Evolutionary conservation across 2,888 invertebrate genomes (phyloP), one percentile per base, ranked within the genome.

Genomic region (Imbricaverruca yamaguchii): DNA sequence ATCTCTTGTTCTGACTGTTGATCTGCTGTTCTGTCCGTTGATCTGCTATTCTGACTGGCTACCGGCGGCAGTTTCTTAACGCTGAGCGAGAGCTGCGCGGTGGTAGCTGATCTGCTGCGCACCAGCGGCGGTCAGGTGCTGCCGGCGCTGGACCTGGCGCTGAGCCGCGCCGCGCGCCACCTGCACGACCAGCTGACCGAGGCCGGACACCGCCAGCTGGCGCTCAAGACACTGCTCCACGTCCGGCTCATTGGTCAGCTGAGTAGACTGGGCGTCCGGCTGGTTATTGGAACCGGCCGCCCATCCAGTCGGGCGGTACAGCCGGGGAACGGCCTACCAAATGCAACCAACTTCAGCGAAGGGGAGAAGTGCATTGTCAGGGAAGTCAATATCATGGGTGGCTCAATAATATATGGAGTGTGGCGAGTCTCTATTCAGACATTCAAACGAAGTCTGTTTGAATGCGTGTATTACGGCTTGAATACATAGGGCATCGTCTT

Each of bases 81-180:
- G 3, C 74, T 74, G 74, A 55, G 74, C 53, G 74, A 74, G 74
- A 74, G 74, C 74, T 74, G 74, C 21, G 7, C 74, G 74, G 55
- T 74, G 74, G 23, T 74, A 21, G 18, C 74, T 7, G 53, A 53
- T 11, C 55, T 74, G 21, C 74, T 74, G 74, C 74, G 74, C 53
- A 74, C 55, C 74, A 74, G 55, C 55, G 55, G 74, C 74, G 55
- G 74, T 55, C 74, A 74, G 39, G 74, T 74, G 74, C 74, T 74
- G 74, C 74, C 74, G 4, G 74, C 74, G 7, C 55, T 74, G 53
- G 74, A 74, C 55, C 55, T 21, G 74, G 74, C 74, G 1, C 74
- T 74, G 53, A 39, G 10, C 74, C 74, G 74, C 21, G 74, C 74
- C 55, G 55, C 74, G 53, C 74, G 74, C 55, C 74, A 74, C 74